A percentile compares a stretch with the other conserved stretches of the same genome.
Conservation (phyloP, 2,113 vertebrate genomes). For the Elephantulus edwardii region DNA sequence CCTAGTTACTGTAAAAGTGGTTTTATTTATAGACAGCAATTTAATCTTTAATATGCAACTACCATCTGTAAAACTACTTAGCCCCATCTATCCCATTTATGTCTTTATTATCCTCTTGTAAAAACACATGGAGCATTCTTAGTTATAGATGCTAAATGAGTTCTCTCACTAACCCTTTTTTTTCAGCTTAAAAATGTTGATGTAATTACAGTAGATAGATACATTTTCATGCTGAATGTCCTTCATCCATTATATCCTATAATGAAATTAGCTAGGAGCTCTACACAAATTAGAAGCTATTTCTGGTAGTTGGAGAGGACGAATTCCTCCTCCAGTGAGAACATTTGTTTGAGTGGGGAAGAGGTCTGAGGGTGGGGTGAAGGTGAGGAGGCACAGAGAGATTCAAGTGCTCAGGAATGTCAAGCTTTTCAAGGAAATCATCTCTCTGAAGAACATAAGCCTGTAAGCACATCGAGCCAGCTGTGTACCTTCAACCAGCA, state of each 20-base stretch:
- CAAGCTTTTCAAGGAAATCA: not conserved
- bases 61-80: conserved; percentile 78
- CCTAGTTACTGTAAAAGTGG: conserved; percentile 79
- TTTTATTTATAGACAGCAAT: conserved; percentile 79
- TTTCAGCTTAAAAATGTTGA: conserved; percentile 63
- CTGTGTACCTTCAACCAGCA: conserved; percentile 15
- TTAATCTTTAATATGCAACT: conserved; percentile 80
- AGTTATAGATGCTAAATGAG: conserved; percentile 49
- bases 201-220: conserved; percentile 41
- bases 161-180: conserved; percentile 56
- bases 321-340: not conserved
- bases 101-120: conserved; percentile 72
- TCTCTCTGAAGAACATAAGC: not conserved
- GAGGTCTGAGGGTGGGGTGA: not conserved
- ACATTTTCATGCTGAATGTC: conserved; percentile 39
- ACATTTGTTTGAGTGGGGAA: not conserved
- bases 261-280: conserved; percentile 59
- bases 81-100: conserved; percentile 75
- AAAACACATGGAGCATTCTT: conserved; percentile 62
- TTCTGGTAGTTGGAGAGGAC: not conserved
- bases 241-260: conserved; percentile 54
- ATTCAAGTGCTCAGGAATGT: not conserved
- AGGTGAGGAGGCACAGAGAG: not conserved
- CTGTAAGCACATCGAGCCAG: not conserved
- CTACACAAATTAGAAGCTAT: conserved; percentile 23